Evolutionary conservation across 2,797 vertebrate species (phyloP), one percentile per base, ranked within the genome.

Genomic region (Protosalanx chinensis): DNA sequence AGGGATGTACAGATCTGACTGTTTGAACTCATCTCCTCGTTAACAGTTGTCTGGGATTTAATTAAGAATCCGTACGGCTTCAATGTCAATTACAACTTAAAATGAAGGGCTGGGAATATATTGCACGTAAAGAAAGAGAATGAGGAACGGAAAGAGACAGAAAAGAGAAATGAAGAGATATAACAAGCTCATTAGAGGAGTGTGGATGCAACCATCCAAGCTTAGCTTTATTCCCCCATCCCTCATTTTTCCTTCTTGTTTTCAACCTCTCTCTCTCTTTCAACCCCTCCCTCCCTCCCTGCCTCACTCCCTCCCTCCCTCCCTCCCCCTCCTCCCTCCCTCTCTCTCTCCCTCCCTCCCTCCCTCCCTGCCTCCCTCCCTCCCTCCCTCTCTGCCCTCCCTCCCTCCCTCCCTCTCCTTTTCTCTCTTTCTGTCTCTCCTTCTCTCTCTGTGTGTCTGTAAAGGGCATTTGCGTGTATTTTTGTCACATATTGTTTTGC

Each of bases 11-110:
- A 70, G 80, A 79, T 73, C 80, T 83, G 88, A 89, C 84, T 86
- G 84, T 90, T 89, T 91, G 86, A 90, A 89, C 85, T 84, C 73
- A 46, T 85, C 78, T 77, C 84, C 86, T 88, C 83, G 85, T 90
- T 89, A 90, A 79, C 82, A 76, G 80, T 83, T 88, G 87, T 89
- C 89, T 85, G 84, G 84, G 86, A 86, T 89, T 91, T 91, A 87
- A 92, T 93, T 88, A 88, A 83, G 82, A 82, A 76, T 66, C 63
- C 75, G 75, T 84, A 79, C 70, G 74, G 86, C 88, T 90, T 87
- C 90, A 89, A 87, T 78, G 85, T 87, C 87, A 88, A 76, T 87
- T 88, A 87, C 77, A 71, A 87, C 80, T 81, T 79, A 67, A 85
- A 86, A 86, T 79, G 79, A 82, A 76, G 41, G 20, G 66, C 68